phyloP scores from a whole-genome alignment of 1,140 invertebrate genomes.

The Bombus fervidus region DNA sequence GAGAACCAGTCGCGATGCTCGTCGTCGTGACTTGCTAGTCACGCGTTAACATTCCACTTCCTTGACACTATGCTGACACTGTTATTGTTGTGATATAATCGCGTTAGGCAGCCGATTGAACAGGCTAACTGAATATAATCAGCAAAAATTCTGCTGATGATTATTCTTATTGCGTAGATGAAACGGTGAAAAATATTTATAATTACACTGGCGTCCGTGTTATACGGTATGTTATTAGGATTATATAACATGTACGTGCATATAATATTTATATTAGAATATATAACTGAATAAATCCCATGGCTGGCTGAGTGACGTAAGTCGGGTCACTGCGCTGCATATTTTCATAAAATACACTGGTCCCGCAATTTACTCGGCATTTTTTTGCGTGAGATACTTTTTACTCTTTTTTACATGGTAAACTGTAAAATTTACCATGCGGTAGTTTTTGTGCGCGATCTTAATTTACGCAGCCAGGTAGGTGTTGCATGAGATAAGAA shows the following conservation, averaged over 20 bases:
- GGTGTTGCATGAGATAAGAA: too few relatives aligned
- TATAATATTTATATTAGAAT: not conserved
- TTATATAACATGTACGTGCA: not conserved
- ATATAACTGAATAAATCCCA: too few relatives aligned
- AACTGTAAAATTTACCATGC: too few relatives aligned
- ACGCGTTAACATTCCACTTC: slow-evolving; percentile 8
- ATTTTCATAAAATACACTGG: too few relatives aligned
- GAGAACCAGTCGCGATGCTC: not conserved
- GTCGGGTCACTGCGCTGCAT: too few relatives aligned
- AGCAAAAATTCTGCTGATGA: not conserved
- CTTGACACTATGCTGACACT: not conserved
- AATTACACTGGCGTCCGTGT: not conserved
- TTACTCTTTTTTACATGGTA: too few relatives aligned
- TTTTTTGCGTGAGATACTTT: too few relatives aligned
- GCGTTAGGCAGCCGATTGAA: not conserved
- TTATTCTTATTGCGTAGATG: not conserved
- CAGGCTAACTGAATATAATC: not conserved
- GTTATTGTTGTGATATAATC: slow-evolving; percentile 19
- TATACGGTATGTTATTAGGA: not conserved
- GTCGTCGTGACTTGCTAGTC: not conserved
- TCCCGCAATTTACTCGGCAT: too few relatives aligned
- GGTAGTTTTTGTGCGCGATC: too few relatives aligned
- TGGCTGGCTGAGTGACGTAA: too few relatives aligned
- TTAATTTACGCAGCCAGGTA: too few relatives aligned
- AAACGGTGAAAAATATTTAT: not conserved